Percentiles rank a stretch among this genome's conserved stretches.
phyloP scores from a whole-genome alignment of 92 coral and sea anemone genomes.

The Phenganax subtilis region DNA sequence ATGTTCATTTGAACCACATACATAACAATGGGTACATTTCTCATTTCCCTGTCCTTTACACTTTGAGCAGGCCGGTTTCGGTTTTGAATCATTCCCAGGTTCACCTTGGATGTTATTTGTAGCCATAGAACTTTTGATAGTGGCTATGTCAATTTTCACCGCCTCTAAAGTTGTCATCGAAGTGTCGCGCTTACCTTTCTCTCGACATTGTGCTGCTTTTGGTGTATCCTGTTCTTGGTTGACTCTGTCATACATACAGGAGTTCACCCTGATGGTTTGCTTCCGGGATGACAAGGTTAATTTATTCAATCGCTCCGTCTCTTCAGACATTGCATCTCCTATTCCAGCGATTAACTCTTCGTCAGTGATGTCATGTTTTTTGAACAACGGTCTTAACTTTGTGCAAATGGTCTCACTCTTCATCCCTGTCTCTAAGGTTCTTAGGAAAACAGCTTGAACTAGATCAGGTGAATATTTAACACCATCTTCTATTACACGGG shows the following conservation, averaged over 20 bases:
- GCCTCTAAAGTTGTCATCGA: constrained; percentile 22
- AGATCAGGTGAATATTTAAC: constrained; percentile 17
- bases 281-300: constrained; percentile 24
- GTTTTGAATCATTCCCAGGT: background rate
- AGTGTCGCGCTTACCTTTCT: constrained; percentile 23
- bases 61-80: constrained; percentile 7
- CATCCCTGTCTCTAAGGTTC: constrained; percentile 2
- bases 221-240: background rate
- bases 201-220: background rate
- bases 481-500: background rate
- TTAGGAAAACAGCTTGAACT: constrained; percentile 42
- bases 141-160: constrained; percentile 8
- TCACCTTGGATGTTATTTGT: background rate
- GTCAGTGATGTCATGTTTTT: constrained; percentile 9
- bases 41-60: constrained; percentile 8
- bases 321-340: constrained; percentile 26
- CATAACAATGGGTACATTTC: constrained; percentile 25
- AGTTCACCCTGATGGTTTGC: background rate
- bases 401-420: constrained; percentile 7
- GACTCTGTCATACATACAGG: background rate
- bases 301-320: constrained; percentile 20
- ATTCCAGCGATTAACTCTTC: constrained; percentile 22
- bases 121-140: constrained; percentile 23
- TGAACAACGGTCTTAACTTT: background rate
- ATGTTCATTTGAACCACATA: constrained; percentile 21